Percentiles rank a stretch among this genome's conserved stretches.
These are phyloP conservation scores for Malurus alboscapulatus DNA, from an alignment of 2,113 vertebrate genomes.

Conservation along the genomic window DNA sequence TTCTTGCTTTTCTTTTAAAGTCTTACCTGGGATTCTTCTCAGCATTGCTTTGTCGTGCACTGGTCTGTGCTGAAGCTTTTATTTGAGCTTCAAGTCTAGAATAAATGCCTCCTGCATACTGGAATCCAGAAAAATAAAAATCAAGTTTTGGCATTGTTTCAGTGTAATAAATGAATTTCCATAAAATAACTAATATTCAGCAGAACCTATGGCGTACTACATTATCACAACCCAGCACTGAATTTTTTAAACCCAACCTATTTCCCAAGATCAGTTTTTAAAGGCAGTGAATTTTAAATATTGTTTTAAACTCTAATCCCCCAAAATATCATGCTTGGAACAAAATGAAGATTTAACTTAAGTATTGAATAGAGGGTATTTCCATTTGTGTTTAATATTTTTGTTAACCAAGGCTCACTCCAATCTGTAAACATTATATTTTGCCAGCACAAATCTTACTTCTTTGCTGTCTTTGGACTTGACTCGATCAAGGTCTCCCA, in stretches of 20 bases:
- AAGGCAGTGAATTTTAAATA: not conserved
- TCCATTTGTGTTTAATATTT: not conserved
- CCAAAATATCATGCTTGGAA: not conserved
- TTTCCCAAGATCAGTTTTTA: not conserved
- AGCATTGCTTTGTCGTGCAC: slow-evolving; percentile 75
- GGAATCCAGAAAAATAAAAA: not conserved
- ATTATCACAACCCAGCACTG: not conserved
- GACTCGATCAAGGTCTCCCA: slow-evolving; percentile 87
- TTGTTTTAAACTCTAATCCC: not conserved
- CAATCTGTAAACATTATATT: not conserved
- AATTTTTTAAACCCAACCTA: not conserved
- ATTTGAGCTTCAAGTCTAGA: slow-evolving; percentile 89
- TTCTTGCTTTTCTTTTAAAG: not conserved
- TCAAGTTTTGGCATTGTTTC: not conserved
- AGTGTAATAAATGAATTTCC: not conserved
- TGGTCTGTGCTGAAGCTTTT: slow-evolving; percentile 78
- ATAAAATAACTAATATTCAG: not conserved
- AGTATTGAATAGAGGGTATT: not conserved
- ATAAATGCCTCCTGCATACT: slow-evolving; percentile 91
- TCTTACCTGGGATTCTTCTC: slow-evolving; percentile 84
- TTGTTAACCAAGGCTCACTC: not conserved
- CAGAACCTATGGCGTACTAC: not conserved
- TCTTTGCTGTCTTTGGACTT: slow-evolving; percentile 90
- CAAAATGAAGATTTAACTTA: not conserved
- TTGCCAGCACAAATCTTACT: slow-evolving; percentile 70